Conservation (phyloP, 30 jellyfish, hydroid and myxozoan species). For the Aurelia coerulea region DNA sequence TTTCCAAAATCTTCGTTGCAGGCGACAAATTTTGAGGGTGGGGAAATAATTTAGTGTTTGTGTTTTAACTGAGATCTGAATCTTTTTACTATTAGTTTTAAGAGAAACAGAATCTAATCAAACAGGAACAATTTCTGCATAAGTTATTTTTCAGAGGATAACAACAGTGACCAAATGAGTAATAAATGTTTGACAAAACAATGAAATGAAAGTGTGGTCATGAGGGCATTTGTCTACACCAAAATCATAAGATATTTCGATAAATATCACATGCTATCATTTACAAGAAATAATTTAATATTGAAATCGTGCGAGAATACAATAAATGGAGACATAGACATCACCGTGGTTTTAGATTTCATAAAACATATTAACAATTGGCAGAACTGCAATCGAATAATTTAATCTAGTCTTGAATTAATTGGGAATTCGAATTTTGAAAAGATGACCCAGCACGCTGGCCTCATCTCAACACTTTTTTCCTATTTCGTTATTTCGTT, state of each 20-base stretch:
- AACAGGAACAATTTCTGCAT: too few relatives aligned
- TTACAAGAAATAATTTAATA: constrained; percentile 51
- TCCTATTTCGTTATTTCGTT: constrained; percentile 25
- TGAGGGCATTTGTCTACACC: constrained; percentile 16
- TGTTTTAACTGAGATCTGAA: too few relatives aligned
- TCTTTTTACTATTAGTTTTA: too few relatives aligned
- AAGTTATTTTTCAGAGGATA: too few relatives aligned
- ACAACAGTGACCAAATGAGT: too few relatives aligned
- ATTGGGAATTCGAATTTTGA: constrained; percentile 50
- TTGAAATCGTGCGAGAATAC: constrained; percentile 31
- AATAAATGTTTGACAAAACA: not conserved
- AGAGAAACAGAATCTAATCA: too few relatives aligned
- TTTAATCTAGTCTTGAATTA: constrained; percentile 56
- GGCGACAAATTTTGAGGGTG: too few relatives aligned
- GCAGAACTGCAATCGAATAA: constrained; percentile 50
- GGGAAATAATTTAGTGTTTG: too few relatives aligned
- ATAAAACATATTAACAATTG: constrained; percentile 59
- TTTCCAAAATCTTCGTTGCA: too few relatives aligned
- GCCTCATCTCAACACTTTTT: constrained; percentile 14
- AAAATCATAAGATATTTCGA: constrained; percentile 22
- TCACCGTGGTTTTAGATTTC: constrained; percentile 73
- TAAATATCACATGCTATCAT: constrained; percentile 46
- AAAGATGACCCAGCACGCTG: constrained; percentile 73
- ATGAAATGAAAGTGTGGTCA: too few relatives aligned
- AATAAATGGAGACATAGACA: constrained; percentile 75